Conservation (phyloP, 2,113 vertebrate genomes). For the Macquaria ambigua region DNA sequence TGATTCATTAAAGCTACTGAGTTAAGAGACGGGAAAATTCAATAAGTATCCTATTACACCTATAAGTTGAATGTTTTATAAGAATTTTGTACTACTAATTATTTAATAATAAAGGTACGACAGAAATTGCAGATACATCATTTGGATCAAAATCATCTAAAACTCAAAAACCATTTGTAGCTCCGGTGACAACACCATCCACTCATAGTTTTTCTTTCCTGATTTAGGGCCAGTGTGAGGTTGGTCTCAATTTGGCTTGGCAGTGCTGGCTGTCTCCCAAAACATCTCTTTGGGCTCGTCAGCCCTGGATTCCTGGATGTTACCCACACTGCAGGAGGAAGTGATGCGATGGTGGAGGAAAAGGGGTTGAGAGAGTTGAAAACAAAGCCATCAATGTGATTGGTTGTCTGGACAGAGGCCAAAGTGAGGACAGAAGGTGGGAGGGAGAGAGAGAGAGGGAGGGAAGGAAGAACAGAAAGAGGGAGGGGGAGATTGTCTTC, state of each 20-base stretch:
- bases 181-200: slow-evolving; percentile 22
- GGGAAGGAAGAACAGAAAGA: slow-evolving; percentile 36
- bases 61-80: background rate
- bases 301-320: slow-evolving; percentile 77
- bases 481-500: slow-evolving; percentile 57
- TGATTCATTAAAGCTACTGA: background rate
- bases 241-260: slow-evolving; percentile 63
- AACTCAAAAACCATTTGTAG: background rate
- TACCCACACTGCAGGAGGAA: slow-evolving; percentile 75
- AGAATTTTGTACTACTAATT: no score
- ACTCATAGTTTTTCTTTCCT: slow-evolving; percentile 26
- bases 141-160: background rate
- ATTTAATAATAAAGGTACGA: background rate
- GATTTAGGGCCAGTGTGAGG: slow-evolving; percentile 40
- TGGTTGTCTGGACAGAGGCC: slow-evolving; percentile 82
- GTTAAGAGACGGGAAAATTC: background rate
- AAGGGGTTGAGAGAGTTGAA: slow-evolving; percentile 66
- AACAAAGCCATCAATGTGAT: slow-evolving; percentile 83
- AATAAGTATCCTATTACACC: background rate
- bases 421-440: slow-evolving; percentile 72
- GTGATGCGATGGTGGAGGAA: slow-evolving; percentile 62
- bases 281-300: slow-evolving; percentile 78
- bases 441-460: slow-evolving; percentile 35
- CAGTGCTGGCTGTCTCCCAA: slow-evolving; percentile 68
- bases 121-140: background rate